Evolutionary conservation across 2,888 invertebrate genomes (phyloP).

Genomic region (Tetranychus piercei): DNA sequence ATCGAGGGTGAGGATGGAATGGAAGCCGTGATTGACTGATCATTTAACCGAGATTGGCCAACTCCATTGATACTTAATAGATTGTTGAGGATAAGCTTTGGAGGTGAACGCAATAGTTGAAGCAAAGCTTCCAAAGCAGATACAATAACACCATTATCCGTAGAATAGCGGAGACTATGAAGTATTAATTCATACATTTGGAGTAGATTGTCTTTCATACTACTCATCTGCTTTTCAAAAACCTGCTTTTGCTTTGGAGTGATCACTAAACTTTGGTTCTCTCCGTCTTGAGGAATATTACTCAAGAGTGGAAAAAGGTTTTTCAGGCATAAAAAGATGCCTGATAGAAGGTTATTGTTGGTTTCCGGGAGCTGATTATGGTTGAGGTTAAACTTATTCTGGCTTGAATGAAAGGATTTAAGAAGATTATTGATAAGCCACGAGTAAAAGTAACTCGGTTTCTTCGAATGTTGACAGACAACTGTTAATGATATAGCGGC

Average conservation of each 20-base stretch:
- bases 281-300: constrained; percentile 8
- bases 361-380: background rate
- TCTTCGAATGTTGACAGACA: constrained; percentile 57
- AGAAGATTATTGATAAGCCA: constrained; percentile 40
- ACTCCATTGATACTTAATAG: constrained; percentile 40
- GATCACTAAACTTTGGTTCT: constrained; percentile 3
- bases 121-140: constrained; percentile 58
- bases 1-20: constrained; percentile 9
- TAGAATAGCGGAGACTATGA: constrained; percentile 33
- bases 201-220: constrained; percentile 23
- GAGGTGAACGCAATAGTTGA: constrained; percentile 42
- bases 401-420: background rate
- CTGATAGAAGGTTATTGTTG: constrained; percentile 7
- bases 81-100: constrained; percentile 38
- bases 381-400: background rate
- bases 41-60: constrained; percentile 28
- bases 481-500: constrained; percentile 60
- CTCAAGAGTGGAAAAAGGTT: constrained; percentile 14
- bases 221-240: constrained; percentile 15
- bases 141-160: constrained; percentile 71
- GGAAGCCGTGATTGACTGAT: constrained; percentile 23
- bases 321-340: constrained; percentile 19
- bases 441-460: constrained; percentile 46
- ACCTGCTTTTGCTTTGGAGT: constrained; percentile 15
- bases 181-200: constrained; percentile 36